Percentiles rank a stretch among this genome's conserved stretches.
Evolutionary conservation across 2,113 vertebrate species (phyloP).

Genomic region (Crotalus horridus): DNA sequence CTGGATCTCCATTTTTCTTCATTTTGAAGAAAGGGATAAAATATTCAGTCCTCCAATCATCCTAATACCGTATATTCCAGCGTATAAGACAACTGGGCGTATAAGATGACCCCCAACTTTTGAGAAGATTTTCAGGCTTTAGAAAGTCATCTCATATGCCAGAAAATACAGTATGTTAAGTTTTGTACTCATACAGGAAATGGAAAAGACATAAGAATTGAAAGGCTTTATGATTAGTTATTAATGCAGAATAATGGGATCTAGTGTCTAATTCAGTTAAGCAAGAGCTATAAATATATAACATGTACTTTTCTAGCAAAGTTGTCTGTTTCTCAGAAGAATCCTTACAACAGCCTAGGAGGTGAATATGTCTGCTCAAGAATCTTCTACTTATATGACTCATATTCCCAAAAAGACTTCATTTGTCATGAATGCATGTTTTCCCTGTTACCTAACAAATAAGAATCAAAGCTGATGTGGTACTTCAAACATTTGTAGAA

Average conservation of each 20-base stretch:
- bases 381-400: background rate
- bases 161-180: background rate
- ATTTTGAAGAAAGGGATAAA: background rate
- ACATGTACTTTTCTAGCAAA: background rate
- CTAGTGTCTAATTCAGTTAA: conserved; percentile 1
- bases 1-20: background rate
- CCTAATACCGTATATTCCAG: background rate
- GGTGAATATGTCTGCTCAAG: background rate
- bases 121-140: too few species aligned
- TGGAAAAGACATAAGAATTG: background rate
- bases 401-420: background rate
- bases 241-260: background rate
- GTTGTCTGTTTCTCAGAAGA: background rate
- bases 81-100: too few species aligned
- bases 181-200: background rate
- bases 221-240: background rate
- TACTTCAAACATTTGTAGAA: conserved; percentile 11
- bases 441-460: background rate
- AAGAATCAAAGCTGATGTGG: conserved; percentile 17
- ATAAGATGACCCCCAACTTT: too few species aligned
- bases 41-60: background rate
- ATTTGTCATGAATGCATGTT: background rate
- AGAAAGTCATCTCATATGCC: too few species aligned
- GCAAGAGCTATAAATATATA: background rate
- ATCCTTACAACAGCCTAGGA: background rate